Evolutionary conservation across 2,113 vertebrate species (phyloP), one percentile per base, ranked within the genome.

Genomic region (Pheucticus melanocephalus): DNA sequence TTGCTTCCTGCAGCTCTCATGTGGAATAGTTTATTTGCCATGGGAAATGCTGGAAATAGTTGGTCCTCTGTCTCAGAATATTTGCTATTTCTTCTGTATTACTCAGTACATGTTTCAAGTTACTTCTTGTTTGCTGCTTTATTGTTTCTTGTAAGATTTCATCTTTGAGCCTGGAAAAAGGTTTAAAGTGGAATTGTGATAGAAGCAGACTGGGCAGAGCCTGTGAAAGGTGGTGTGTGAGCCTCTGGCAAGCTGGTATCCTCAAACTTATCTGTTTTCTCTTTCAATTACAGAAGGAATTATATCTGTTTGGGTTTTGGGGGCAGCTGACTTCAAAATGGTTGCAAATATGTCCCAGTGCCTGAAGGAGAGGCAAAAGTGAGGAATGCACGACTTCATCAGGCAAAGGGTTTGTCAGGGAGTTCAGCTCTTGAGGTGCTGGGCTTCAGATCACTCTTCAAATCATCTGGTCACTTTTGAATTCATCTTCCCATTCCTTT

Each of bases 401-500:
- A 56, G 53, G 15, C 35, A 25, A 31, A 39, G 20, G 15, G 51
- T 30, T 53, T 53, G 51, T 53, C 28, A 53, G 51, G 19, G 20
- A 76, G 31, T 33, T 86, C 10, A 45, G 28, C 20, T 42, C 25
- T 27, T 51, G 17, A 20, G 39, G 15, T 21, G 23, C 31, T 45
- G n/a, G 21, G 11, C 23, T 59, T 63, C 37, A 40, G 10, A 18
- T 31, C 0, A 0, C 14, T 69, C 63, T 35, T 45, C 8, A n/a
- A 4, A 54, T 50, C 20, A 6, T 37, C 11, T 61, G 53, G 22
- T 28, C 1, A 0, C 15, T 68, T 70, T 33, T 50, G 7, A 39
- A 4, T 63, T 50, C 16, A 8, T 35, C 9, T 59, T 53, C 16
- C 12, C 25, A 6, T 75, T 89, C 9, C 31, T 73, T 71, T 47